Conservation (phyloP, 2,797 vertebrate species). For the Propithecus deckenii region DNA sequence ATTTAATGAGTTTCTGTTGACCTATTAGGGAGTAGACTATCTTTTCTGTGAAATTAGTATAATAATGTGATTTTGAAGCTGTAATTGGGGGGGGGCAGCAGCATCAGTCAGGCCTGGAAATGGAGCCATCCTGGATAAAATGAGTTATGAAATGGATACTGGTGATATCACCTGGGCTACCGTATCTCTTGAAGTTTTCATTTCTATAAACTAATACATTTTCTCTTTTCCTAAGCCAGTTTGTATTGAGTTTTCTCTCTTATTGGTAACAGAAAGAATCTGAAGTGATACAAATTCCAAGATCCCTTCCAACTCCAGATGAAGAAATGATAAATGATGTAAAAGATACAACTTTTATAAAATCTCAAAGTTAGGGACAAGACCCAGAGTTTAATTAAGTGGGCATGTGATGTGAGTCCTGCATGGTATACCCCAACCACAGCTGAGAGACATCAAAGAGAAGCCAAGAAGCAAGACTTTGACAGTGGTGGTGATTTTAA, state of each 20-base stretch:
- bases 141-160: neutral
- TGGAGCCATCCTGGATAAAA: neutral
- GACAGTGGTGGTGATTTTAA: neutral
- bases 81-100: neutral
- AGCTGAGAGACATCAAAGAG: neutral
- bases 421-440: neutral
- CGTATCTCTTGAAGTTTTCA: neutral
- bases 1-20: neutral
- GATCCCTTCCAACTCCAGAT: neutral
- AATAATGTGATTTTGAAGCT: neutral
- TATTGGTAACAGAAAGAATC: neutral
- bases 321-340: neutral
- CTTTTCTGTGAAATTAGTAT: neutral
- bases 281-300: neutral
- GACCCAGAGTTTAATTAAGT: neutral
- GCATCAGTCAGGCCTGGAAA: neutral
- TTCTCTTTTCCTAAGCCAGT: neutral
- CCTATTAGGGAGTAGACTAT: neutral
- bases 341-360: neutral
- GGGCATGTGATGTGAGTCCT: neutral
- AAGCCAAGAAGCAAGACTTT: neutral
- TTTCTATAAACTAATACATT: neutral
- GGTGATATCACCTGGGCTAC: neutral
- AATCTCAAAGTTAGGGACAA: neutral
- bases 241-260: neutral